phyloP scores from a whole-genome alignment of 2,888 invertebrate species.

The Cremastinae sp. region DNA sequence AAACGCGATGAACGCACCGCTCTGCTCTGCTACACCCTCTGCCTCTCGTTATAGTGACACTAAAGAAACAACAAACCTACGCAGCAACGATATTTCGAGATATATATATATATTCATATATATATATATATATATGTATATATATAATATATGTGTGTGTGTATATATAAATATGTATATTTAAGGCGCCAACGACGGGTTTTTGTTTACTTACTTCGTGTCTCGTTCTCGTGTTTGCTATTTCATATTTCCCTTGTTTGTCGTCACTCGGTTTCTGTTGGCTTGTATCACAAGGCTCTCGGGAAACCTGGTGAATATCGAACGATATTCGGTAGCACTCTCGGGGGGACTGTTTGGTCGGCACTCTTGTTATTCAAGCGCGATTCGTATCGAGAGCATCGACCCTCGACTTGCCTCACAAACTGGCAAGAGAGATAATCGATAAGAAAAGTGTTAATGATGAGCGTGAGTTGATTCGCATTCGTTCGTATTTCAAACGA shows the following conservation, averaged over 20 bases:
- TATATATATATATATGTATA: too few relatives aligned
- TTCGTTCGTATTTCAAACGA: neutral
- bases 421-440: too few relatives aligned
- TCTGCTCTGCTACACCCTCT: slow-evolving; percentile 32
- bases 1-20: too few relatives aligned
- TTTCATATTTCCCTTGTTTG: slow-evolving; percentile 17
- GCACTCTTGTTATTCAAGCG: slow-evolving; percentile 3
- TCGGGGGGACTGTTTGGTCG: slow-evolving; percentile 11
- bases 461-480: too few relatives aligned
- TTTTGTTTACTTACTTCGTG: slow-evolving; percentile 44
- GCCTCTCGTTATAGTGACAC: slow-evolving; percentile 15
- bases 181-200: slow-evolving; percentile 37
- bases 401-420: slow-evolving; percentile 26
- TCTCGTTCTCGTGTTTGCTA: slow-evolving; percentile 34
- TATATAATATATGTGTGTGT: too few relatives aligned
- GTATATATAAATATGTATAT: slow-evolving; percentile 29
- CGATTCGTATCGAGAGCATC: slow-evolving; percentile 69
- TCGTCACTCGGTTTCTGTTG: neutral
- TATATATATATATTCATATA: too few relatives aligned
- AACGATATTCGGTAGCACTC: neutral
- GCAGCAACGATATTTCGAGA: slow-evolving; percentile 34
- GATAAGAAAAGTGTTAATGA: too few relatives aligned
- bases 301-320: slow-evolving; percentile 3
- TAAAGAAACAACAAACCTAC: slow-evolving; percentile 37
- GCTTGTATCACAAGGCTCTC: neutral